A percentile compares a stretch with the other conserved stretches of the same genome.
These are phyloP conservation scores for Lobophora halterata DNA, from an alignment of 2,888 invertebrate species.

Conservation along the genomic window DNA sequence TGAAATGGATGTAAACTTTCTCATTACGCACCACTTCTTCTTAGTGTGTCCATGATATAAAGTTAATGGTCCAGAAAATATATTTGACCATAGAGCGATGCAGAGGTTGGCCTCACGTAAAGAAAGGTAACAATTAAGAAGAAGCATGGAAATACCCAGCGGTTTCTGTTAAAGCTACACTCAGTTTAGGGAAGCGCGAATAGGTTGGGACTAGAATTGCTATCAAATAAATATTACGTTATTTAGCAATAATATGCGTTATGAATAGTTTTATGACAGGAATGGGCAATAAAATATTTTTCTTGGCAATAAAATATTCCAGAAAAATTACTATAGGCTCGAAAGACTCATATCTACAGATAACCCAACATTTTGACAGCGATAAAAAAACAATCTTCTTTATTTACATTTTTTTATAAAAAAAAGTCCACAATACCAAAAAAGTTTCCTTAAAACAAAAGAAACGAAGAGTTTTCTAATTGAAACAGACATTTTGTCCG, in stretches of 20 bases:
- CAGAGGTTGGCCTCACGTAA: too few relatives aligned
- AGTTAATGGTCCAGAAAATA: too few relatives aligned
- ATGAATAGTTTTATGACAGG: conserved; percentile 35
- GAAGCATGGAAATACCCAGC: background rate
- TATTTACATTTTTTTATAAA: too few relatives aligned
- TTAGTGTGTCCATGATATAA: too few relatives aligned
- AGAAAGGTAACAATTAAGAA: too few relatives aligned
- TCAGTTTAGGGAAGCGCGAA: conserved; percentile 16
- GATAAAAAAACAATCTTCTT: conserved; percentile 3
- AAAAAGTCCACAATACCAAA: conserved; percentile 2
- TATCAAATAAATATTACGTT: conserved; percentile 52
- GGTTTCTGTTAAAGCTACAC: background rate
- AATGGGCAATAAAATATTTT: conserved; percentile 20
- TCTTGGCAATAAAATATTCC: conserved; percentile 6
- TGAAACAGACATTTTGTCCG: conserved; percentile 29
- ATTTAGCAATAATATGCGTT: conserved; percentile 48
- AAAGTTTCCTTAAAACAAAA: conserved; percentile 22
- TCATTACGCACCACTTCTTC: too few relatives aligned
- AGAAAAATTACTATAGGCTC: conserved; percentile 5
- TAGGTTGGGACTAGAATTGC: conserved; percentile 41
- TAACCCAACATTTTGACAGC: too few relatives aligned
- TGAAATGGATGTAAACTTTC: too few relatives aligned
- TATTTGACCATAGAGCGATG: too few relatives aligned
- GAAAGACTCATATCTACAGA: too few relatives aligned
- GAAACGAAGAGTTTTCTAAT: conserved; percentile 32